These are phyloP conservation scores for Delphinapterus leucas DNA, from an alignment of 2,113 vertebrate genomes.

Conservation along the genomic window DNA sequence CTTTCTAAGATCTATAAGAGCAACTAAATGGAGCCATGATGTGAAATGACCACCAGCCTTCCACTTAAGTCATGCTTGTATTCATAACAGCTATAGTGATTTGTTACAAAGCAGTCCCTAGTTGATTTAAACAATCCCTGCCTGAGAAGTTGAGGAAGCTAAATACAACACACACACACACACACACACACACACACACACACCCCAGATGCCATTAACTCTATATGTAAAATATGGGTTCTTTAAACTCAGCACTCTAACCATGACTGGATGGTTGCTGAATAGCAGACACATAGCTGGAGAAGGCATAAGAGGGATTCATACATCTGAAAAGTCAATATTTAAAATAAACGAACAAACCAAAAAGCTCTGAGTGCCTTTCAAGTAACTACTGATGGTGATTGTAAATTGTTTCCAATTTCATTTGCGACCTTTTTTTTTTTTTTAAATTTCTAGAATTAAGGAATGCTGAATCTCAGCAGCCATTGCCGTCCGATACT, in stretches of 20 bases:
- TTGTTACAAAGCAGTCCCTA: conserved; percentile 57
- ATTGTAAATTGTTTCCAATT: not conserved
- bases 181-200: not conserved
- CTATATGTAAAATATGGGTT: conserved; percentile 58
- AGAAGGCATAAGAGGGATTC: not conserved
- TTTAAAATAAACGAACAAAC: not conserved
- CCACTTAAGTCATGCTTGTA: conserved; percentile 47
- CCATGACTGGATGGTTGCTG: not conserved
- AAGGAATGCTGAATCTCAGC: not conserved
- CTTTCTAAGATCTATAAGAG: not conserved
- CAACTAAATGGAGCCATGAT: not conserved
- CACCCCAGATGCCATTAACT: conserved; percentile 15
- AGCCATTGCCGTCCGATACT: not conserved
- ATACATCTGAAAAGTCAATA: conserved; percentile 1
- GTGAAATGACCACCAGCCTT: conserved; percentile 35
- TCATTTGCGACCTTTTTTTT: not conserved
- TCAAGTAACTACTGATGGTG: not conserved
- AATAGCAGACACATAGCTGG: not conserved
- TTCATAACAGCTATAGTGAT: conserved; percentile 1
- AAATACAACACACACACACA: not conserved
- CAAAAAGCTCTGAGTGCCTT: not conserved
- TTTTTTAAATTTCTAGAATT: not conserved
- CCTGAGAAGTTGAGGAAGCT: conserved; percentile 57
- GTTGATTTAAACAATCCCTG: conserved; percentile 67
- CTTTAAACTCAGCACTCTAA: not conserved